Conservation (phyloP, 37 sponge, comb jelly and placozoan genomes). For the Ephydatia muelleri region DNA sequence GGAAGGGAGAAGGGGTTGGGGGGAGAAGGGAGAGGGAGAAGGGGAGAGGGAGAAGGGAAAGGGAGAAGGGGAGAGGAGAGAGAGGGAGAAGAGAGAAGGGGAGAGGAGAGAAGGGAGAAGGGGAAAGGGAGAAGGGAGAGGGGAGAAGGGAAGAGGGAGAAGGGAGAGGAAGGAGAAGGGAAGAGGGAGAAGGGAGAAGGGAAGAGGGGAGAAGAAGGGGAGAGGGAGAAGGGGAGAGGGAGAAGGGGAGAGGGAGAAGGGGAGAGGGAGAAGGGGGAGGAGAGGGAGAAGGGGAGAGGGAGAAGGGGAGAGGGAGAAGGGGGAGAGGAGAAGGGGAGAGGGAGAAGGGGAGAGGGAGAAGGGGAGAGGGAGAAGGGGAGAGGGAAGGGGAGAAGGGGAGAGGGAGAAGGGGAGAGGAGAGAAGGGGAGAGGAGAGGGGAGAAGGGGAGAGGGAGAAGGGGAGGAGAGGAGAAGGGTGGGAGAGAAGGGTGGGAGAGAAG, state of each 20-base stretch:
- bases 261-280: too few relatives aligned
- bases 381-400: background rate
- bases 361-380: slow-evolving; percentile 11
- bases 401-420: too few relatives aligned
- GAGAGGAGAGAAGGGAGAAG: background rate
- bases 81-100: background rate
- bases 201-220: background rate
- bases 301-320: slow-evolving; percentile 1
- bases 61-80: background rate
- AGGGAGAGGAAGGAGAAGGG: slow-evolving; percentile 2
- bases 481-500: too few relatives aligned
- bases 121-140: background rate
- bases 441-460: too few relatives aligned
- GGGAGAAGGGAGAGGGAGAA: slow-evolving; percentile 1
- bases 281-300: too few relatives aligned
- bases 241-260: slow-evolving; percentile 7
- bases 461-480: too few relatives aligned
- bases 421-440: too few relatives aligned
- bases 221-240: background rate
- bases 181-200: background rate
- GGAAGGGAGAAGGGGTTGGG: slow-evolving; percentile 3
- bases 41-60: background rate
- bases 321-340: background rate
- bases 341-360: slow-evolving; percentile 8
- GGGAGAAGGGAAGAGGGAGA: background rate